Evolutionary conservation across 2,113 vertebrate species (phyloP), one percentile per base, ranked within the genome.

Genomic region (Tapirus terrestris): DNA sequence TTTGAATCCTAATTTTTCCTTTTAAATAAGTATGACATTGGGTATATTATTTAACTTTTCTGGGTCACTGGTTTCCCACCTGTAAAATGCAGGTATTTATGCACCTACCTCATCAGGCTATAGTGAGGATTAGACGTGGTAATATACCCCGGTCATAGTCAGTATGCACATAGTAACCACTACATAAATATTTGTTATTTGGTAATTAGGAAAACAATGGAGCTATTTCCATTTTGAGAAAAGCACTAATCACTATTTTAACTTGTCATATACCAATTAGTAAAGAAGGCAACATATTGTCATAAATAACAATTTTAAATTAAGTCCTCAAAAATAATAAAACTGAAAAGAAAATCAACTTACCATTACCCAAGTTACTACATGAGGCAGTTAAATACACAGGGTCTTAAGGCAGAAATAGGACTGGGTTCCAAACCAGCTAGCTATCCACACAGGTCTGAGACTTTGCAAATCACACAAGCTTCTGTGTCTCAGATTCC

Each of bases 261-360:
- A 93, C 48, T 95, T 91, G 80, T 86, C 72, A 92, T 56, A 92
- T 61, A 67, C 48, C 95, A 95, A 80, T 89, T 85, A 94, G 29
- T 12, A 83, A 93, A 81, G 67, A 81, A 80, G 36, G 10, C 27
- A 96, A 56, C 27, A 33, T 45, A 70, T 61, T 48, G 36, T 58
- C 61, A 48, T 29, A 51, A 17, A 68, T 83, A 56, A n/a, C 45
- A 61, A 36, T 91, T 79, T 93, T 79, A 79, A 89, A 88, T 67
- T 70, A 51, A 12, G 51, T 12, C 27, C 27, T 68, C 33, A 81
- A 18, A 89, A 90, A 45, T 53, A 85, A 56, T 61, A 88, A 84
- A 53, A 82, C 7, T 70, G 29, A 72, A 75, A 86, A 75, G 87
- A 63, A 87, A 89, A 97, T n/a, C 29, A 97, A 91, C 23, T 84